Evolutionary conservation across 2,113 vertebrate species (phyloP), one percentile per base, ranked within the genome.

Genomic region (Poeciliopsis occidentalis): DNA sequence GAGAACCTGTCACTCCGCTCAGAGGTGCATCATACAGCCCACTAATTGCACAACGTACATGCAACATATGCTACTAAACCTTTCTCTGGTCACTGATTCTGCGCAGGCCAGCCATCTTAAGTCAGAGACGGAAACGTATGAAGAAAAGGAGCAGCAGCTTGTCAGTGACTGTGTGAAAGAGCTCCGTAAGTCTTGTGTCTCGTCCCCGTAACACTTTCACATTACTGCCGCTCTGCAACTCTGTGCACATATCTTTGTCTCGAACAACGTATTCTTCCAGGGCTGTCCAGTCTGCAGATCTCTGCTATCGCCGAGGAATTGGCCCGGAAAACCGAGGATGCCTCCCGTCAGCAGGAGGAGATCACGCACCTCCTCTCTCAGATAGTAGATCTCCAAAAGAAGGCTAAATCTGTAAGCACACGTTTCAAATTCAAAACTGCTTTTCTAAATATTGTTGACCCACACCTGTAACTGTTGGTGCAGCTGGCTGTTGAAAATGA

Each of bases 161-260:
- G 97, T 99, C 75, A 97, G 96, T 4, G 98, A 99, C 93, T 99
- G 98, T 10, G 98, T 99, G 15, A 98, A 97, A 85, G 98, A 99
- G 84, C 97, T 99, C 87, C 95, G 98, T 99, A 92, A 78, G 97
- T 78, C 34, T 57, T 31, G 0, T 10, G 2, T 26, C 10, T 19
- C 17, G 39, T 4, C 31, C n/a, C 0, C 27, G 26, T 63, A 12
- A 37, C 34, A 41, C 10, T 63, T 60, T 60, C 34, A n/a, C 1
- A 13, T 2, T 39, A 1, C 44, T 29, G n/a, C 4, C 2, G 4
- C 24, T 67, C 41, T n/a, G 51, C 51, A 57, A 11, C 51, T n/a
- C 51, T 3, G 7, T 57, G 51, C 30, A 37, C 2, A 34, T 8
- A 5, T 61, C 5, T 31, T 47, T 44, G 0, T 11, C 29, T 15